Conservation (phyloP, 2,888 invertebrate genomes). For the Pachydiplax longipennis region DNA sequence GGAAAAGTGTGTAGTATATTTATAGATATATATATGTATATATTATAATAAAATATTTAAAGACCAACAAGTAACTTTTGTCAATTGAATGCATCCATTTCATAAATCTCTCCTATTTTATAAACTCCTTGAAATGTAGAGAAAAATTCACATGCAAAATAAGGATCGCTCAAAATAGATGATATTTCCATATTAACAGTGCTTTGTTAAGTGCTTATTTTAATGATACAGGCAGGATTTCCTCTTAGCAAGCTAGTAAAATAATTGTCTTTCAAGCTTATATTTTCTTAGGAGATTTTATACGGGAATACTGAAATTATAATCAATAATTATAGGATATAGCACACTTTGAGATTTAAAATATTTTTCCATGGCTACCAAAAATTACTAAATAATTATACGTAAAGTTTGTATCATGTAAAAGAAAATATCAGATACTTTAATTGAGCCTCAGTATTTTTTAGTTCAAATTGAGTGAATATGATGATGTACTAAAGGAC, state of each 20-base stretch:
- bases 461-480: not conserved
- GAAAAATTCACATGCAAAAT: conserved; percentile 35
- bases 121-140: conserved; percentile 2
- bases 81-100: conserved; percentile 33
- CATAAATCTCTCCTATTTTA: conserved; percentile 22
- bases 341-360: not conserved
- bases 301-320: not conserved
- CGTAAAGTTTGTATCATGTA: not conserved
- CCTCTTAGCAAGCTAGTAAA: conserved; percentile 15
- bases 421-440: not conserved
- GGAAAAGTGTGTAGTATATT: conserved; percentile 39
- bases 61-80: conserved; percentile 39
- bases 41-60: conserved; percentile 35
- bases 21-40: conserved; percentile 7
- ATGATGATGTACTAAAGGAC: not conserved
- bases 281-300: not conserved
- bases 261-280: conserved; percentile 5
- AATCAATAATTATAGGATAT: not conserved
- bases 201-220: not conserved
- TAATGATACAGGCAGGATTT: conserved; percentile 19
- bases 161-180: conserved; percentile 35
- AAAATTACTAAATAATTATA: not conserved
- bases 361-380: not conserved
- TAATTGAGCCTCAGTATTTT: conserved; percentile 16
- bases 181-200: conserved; percentile 25